Evolutionary conservation across 2,888 invertebrate genomes (phyloP), one percentile per base, ranked within the genome.

Genomic region (Geophilus truncorum): DNA sequence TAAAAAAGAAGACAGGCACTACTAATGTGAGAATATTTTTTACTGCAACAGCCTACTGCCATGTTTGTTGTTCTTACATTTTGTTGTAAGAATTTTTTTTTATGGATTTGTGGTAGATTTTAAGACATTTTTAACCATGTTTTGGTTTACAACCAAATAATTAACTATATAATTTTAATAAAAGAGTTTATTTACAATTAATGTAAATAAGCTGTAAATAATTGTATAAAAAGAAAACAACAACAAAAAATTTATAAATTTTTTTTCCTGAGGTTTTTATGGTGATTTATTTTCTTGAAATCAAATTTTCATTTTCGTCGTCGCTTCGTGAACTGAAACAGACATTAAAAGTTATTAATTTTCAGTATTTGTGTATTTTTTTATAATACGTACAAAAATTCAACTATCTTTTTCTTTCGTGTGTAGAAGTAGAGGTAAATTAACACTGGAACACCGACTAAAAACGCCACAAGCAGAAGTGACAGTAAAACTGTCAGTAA

Each of bases 201-300:
- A 23, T 62, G 62, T 62, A 62, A 62, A 62, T 62, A 62, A 62
- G 62, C 62, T 62, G 62, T 62, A 62, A 1, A 62, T 62, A 62
- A 62, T 3, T 62, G 62, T 62, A 57, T 21, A 57, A 57, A 57
- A 18, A 62, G 18, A 57, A 23, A 57, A 51, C 4, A 51, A 51
- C 15, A 23, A 12, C 6, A 25, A 62, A 12, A 62, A 25, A 7
- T n/a, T 45, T 45, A 45, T 45, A n/a, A 7, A 45, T 45, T 45
- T 45, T 45, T 7, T 45, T 15, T 45, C 15, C 15, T 45, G 5
- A 9, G 3, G 45, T 7, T 45, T 45, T 45, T 45, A 6, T 12
- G 6, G 57, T 62, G 12, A 62, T 25, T 62, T 28, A 62, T 28
- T 62, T 62, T 23, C 25, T 23, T 25, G 25, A 2, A 4, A 62